Conservation (phyloP, 92 coral and sea anemone species). For the Porites evermanni region DNA sequence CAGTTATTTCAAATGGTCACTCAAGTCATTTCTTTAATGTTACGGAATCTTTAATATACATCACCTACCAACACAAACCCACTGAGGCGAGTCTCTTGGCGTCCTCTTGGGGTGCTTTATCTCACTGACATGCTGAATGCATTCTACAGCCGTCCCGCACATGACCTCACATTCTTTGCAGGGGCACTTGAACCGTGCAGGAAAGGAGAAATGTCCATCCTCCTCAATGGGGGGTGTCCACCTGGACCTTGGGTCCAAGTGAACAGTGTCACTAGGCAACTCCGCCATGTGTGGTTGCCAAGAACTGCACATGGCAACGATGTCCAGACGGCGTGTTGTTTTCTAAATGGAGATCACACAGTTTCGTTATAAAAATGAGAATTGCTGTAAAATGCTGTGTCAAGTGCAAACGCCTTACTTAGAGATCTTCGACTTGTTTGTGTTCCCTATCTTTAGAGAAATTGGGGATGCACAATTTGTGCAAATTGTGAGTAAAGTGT, state of each 20-base stretch:
- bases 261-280: background rate
- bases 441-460: too few species aligned
- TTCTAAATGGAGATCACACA: too few species aligned
- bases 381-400: too few species aligned
- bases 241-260: background rate
- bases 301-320: too few species aligned
- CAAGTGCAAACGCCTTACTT: too few species aligned
- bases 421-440: too few species aligned
- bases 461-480: too few species aligned
- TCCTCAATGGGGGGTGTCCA: background rate
- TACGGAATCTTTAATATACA: background rate
- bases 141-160: background rate
- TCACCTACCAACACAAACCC: background rate
- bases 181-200: background rate
- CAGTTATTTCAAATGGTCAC: background rate
- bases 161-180: background rate
- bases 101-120: background rate
- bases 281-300: too few species aligned
- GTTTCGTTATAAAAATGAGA: too few species aligned
- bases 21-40: background rate
- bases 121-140: background rate
- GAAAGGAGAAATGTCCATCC: background rate
- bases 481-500: too few species aligned
- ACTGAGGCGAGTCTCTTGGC: background rate
- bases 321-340: too few species aligned